Evolutionary conservation across 2,113 vertebrate genomes (phyloP), one percentile per base, ranked within the genome.

Genomic region (Charina bottae): DNA sequence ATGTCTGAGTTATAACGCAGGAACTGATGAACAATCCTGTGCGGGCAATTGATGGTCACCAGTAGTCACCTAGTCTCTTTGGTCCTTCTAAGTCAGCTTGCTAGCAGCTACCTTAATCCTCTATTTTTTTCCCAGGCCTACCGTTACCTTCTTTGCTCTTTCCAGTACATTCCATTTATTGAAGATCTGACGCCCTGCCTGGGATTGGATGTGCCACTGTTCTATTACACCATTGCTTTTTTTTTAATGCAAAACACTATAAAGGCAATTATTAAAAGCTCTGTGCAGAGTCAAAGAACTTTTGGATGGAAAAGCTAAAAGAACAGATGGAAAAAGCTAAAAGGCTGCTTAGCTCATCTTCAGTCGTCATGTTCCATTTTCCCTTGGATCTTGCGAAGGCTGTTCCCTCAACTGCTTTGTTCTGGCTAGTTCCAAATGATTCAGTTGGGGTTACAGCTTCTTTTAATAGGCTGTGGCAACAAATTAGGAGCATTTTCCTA

Each of bases 261-360:
- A 95, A 93, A 97, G 54, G 93, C 21, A 2, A 89, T 96, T 97
- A 94, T 96, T 96, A 93, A 97, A 95, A 95, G 89, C 92, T 93
- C 64, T 95, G 94, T 95, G 91, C 60, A 94, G 86, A 97, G 95
- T 96, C 91, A 96, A 96, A 96, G 94, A 95, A 94, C 90, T 37
- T 95, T 78, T 87, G 90, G 72, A 93, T 93, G 83, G 93, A 94
- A 96, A 96, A 72, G 68, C n/a, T 72, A 72, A 72, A 72, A 72
- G 68, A 72, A 72, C 88, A 91, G 83, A 93, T 93, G 85, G 94
- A 94, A 96, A 96, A 72, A 89, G 90, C 92, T 93, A 94, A 93
- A 90, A 88, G 89, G 84, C 91, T 96, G 94, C 91, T 96, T 95
- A 94, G 94, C 94, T 94, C 89, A 93, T 93, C 92, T 21, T 92